A percentile compares a stretch with the other conserved stretches of the same genome.
phyloP scores from a whole-genome alignment of 2,113 vertebrate genomes.

The Ursus arctos region DNA sequence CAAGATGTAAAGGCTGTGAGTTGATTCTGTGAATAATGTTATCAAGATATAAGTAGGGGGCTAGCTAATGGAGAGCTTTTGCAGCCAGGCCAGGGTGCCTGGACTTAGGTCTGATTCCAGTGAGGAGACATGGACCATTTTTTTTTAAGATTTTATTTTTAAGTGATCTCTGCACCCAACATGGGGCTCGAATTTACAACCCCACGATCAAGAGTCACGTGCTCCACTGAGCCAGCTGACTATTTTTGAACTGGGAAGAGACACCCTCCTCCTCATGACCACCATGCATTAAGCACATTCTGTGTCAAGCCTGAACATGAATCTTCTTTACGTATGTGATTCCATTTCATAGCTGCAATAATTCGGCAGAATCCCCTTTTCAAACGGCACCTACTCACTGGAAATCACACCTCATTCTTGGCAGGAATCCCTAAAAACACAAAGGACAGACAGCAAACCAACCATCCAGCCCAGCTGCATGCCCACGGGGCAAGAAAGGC shows the following conservation, averaged over 20 bases:
- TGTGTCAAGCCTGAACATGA: neutral
- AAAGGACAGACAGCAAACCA: neutral
- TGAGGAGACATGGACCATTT: neutral
- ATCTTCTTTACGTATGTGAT: neutral
- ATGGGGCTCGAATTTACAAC: neutral
- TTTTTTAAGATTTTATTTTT: neutral
- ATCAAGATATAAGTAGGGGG: neutral
- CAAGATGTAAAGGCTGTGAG: neutral
- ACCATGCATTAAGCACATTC: neutral
- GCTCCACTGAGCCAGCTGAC: neutral
- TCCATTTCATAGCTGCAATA: neutral
- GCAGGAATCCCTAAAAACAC: neutral
- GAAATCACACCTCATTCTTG: neutral
- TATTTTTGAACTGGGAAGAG: neutral
- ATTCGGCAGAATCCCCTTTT: neutral
- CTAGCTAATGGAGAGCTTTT: neutral
- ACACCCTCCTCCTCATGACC: fast-evolving
- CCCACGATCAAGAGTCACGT: neutral
- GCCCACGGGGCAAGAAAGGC: fast-evolving
- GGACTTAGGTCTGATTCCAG: neutral
- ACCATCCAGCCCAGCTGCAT: neutral
- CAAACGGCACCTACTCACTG: neutral
- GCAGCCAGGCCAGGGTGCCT: neutral
- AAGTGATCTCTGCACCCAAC: neutral
- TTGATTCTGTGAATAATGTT: neutral